phyloP scores from a whole-genome alignment of 2,888 invertebrate species.

The Lasioglossum villosulum region DNA sequence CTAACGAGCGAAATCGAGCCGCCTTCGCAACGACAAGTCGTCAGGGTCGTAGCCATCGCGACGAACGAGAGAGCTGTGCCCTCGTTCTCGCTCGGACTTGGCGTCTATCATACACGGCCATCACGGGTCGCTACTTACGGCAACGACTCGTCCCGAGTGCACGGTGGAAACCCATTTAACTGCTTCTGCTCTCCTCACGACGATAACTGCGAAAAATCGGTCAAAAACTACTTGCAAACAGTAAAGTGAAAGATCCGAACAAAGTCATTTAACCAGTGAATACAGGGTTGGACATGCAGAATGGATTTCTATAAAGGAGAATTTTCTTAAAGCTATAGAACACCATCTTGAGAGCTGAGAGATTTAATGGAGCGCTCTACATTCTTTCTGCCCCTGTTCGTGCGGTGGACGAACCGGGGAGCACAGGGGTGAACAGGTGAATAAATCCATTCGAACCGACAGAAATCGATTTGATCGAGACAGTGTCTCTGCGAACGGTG shows the following conservation, averaged over 20 bases:
- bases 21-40: constrained; percentile 23
- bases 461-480: constrained; percentile 27
- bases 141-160: constrained; percentile 73
- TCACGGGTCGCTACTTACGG: constrained; percentile 64
- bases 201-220: not conserved
- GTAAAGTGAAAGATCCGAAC: not conserved
- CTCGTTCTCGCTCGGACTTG: constrained; percentile 46
- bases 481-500: constrained; percentile 25
- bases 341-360: not conserved
- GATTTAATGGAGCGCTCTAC: not conserved
- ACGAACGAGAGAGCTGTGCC: constrained; percentile 18
- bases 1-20: not conserved
- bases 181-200: not conserved
- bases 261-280: not conserved
- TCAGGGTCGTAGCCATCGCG: constrained; percentile 38
- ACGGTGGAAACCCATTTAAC: constrained; percentile 66
- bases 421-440: constrained; percentile 29
- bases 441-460: constrained; percentile 17
- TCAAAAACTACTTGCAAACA: not conserved
- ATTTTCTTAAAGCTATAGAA: not conserved
- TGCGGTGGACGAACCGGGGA: not conserved
- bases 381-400: not conserved
- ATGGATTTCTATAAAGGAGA: not conserved
- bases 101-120: not conserved
- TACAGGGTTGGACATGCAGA: not conserved